Evolutionary conservation across 2,797 vertebrate species (phyloP), one percentile per base, ranked within the genome.

Genomic region (Manis crassicaudata): DNA sequence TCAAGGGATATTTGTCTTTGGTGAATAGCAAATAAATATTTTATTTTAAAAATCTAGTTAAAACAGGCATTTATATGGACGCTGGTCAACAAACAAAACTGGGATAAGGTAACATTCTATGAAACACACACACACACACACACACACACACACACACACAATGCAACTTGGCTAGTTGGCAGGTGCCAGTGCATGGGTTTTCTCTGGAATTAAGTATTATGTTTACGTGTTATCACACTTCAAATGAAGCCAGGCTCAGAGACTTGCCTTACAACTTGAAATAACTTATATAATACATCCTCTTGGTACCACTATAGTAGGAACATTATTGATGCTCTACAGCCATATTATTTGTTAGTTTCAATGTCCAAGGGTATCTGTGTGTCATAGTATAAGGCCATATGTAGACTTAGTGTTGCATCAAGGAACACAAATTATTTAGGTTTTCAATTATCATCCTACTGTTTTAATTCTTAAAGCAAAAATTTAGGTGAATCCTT

Each of bases 121-220:
- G 81, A 86, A 80, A 94, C 6, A 40, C 25, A 63, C 14, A 76
- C 12, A 68, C 43, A 46, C 43, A 46, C 43, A 46, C 43, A 46
- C 23, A n/a, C 43, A 91, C 32, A 87, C 37, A 35, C 37, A 35
- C 75, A 37, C 29, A 60, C 35, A 80, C 12, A 35, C 37, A 68
- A 52, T 27, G 40, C 14, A 20, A 43, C 29, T 43, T 90, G 43
- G 4, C 14, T 82, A 23, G 50, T 81, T 43, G 68, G 56, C 50
- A 40, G 50, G 29, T 12, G 5, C 32, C 32, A 75, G 3, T 29
- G 37, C 29, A 32, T 7, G 32, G 23, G 18, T 75, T 23, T 46
- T 94, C 29, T 63, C 29, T 77, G 43, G 70, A 94, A 86, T 94
- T 35, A 83, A 92, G 27, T 46, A 43, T 68, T 60, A 21, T 90